phyloP scores from a whole-genome alignment of 2,113 vertebrate species.

The Lasiurus borealis region DNA sequence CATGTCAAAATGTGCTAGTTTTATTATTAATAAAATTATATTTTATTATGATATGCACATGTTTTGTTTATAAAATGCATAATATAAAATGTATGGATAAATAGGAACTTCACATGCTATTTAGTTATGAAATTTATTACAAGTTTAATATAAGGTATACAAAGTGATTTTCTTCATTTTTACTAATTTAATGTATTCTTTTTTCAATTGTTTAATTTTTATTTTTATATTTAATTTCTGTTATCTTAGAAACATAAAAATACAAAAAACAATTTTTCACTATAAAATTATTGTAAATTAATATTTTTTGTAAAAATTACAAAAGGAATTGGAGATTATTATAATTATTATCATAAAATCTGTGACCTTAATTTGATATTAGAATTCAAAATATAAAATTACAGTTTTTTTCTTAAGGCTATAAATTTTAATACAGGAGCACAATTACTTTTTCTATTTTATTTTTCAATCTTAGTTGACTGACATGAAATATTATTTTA shows the following conservation, averaged over 20 bases:
- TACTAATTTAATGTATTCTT: background rate
- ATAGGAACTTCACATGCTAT: background rate
- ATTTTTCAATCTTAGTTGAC: background rate
- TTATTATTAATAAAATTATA: background rate
- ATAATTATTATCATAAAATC: background rate
- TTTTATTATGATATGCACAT: background rate
- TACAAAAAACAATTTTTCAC: constrained; percentile 5
- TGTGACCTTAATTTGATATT: background rate
- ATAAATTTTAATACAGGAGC: background rate
- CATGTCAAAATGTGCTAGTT: constrained; percentile 42
- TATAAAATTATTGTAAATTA: background rate
- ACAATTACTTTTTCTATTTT: background rate
- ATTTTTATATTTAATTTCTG: constrained; percentile 3
- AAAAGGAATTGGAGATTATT: background rate
- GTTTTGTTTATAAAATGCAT: no score
- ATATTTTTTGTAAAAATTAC: constrained; percentile 20
- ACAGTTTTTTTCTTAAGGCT: background rate
- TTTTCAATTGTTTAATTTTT: constrained; percentile 48
- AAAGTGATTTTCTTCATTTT: background rate
- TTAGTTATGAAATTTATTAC: background rate
- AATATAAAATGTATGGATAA: background rate
- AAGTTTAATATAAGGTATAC: constrained; percentile 25
- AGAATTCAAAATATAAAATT: constrained; percentile 20
- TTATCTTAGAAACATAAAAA: background rate
- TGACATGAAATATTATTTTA: background rate